phyloP scores from a whole-genome alignment of 2,797 vertebrate species.

The Clarias fuscus region DNA sequence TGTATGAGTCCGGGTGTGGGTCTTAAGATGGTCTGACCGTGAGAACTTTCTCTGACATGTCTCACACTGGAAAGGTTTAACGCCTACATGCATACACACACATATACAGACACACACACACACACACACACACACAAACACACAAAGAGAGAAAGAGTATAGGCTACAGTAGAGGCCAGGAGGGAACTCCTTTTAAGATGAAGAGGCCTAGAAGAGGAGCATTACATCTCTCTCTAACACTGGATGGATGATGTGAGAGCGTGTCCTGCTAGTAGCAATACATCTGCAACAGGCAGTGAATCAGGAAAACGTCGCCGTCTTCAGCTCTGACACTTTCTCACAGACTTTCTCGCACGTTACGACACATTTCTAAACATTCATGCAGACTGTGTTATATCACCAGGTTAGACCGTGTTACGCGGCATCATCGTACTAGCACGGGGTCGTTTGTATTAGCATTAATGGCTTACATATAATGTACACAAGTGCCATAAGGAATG shows the following conservation, averaged over 20 bases:
- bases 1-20: constrained; percentile 99
- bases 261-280: constrained; percentile 27
- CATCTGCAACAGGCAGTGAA: constrained; percentile 37
- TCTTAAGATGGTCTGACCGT: constrained; percentile 98
- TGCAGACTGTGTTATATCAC: constrained; percentile 24
- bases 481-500: constrained; percentile 27
- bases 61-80: constrained; percentile 99
- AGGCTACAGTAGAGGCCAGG: constrained; percentile 69
- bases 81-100: constrained; percentile 79
- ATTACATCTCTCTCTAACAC: background rate
- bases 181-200: constrained; percentile 56
- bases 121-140: constrained; percentile 53
- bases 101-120: constrained; percentile 50
- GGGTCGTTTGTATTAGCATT: constrained; percentile 12
- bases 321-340: constrained; percentile 39
- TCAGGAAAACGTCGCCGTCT: constrained; percentile 31
- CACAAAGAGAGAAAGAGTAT: constrained; percentile 69
- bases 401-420: background rate
- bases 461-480: constrained; percentile 33
- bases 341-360: constrained; percentile 25
- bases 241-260: constrained; percentile 13
- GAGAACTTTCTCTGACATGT: constrained; percentile 99
- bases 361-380: constrained; percentile 38
- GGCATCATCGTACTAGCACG: constrained; percentile 4
- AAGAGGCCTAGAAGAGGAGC: constrained; percentile 27